phyloP scores from a whole-genome alignment of 2,797 vertebrate genomes.

The Esox masquinongy region DNA sequence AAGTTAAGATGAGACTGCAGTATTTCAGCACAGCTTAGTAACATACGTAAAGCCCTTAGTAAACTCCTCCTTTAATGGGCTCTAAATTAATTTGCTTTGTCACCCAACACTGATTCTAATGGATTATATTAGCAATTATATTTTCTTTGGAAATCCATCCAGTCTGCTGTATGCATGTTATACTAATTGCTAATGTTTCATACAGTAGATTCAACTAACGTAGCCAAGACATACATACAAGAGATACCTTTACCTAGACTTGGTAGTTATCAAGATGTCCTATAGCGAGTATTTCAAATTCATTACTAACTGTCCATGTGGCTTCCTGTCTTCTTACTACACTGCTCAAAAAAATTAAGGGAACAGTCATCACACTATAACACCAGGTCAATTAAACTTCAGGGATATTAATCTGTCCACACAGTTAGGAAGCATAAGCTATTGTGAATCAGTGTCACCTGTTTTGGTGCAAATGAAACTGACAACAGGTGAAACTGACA shows the following conservation, averaged over 20 bases:
- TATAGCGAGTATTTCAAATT: not conserved
- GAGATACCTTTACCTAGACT: not conserved
- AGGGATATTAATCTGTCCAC: too few species aligned
- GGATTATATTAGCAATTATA: not conserved
- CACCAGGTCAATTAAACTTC: too few species aligned
- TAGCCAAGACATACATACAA: not conserved
- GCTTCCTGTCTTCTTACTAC: not conserved
- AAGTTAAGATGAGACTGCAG: not conserved
- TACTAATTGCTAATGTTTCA: conserved; percentile 8
- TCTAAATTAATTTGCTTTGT: not conserved
- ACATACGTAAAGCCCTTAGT: too few species aligned
- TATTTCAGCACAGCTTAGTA: not conserved
- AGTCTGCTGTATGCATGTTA: not conserved
- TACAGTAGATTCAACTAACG: not conserved
- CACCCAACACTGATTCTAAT: not conserved
- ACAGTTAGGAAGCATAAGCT: too few species aligned
- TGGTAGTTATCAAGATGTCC: not conserved
- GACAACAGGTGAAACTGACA: not conserved
- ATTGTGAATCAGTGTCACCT: too few species aligned
- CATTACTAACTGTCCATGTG: not conserved
- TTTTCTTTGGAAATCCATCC: not conserved
- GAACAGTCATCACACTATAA: too few species aligned
- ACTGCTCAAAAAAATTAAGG: too few species aligned
- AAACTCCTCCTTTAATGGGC: not conserved
- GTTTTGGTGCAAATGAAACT: too few species aligned